These are phyloP conservation scores for Alectura lathami DNA, from an alignment of 2,113 vertebrate species.

Conservation along the genomic window DNA sequence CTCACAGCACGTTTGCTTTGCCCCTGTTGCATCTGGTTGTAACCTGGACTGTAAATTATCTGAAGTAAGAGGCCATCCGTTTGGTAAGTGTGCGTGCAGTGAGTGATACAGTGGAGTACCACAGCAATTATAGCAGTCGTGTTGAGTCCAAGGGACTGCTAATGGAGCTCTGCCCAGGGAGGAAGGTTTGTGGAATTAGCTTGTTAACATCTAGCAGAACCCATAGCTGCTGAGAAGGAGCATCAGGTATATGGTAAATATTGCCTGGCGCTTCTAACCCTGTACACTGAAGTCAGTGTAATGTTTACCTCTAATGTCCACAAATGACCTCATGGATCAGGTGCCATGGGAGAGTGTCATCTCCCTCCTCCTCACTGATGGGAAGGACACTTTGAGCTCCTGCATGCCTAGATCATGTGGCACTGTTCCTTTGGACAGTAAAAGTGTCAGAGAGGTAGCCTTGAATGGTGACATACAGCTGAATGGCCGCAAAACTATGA, in stretches of 20 bases:
- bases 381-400: not conserved
- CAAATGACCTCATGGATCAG: not conserved
- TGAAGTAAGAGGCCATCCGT: not conserved
- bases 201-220: not conserved
- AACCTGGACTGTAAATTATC: not conserved
- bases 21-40: not conserved
- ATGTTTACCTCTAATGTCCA: not conserved
- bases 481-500: not conserved
- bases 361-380: not conserved
- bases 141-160: not conserved
- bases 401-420: not conserved
- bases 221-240: not conserved
- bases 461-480: not conserved
- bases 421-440: not conserved
- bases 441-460: not conserved
- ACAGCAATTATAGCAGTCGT: not conserved
- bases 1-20: not conserved
- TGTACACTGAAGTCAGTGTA: not conserved
- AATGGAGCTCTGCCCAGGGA: not conserved
- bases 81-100: not conserved
- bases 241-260: not conserved
- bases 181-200: not conserved
- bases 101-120: not conserved
- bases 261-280: not conserved
- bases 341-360: not conserved